Evolutionary conservation across 2,113 vertebrate species (phyloP).

Genomic region (Hippotragus niger): DNA sequence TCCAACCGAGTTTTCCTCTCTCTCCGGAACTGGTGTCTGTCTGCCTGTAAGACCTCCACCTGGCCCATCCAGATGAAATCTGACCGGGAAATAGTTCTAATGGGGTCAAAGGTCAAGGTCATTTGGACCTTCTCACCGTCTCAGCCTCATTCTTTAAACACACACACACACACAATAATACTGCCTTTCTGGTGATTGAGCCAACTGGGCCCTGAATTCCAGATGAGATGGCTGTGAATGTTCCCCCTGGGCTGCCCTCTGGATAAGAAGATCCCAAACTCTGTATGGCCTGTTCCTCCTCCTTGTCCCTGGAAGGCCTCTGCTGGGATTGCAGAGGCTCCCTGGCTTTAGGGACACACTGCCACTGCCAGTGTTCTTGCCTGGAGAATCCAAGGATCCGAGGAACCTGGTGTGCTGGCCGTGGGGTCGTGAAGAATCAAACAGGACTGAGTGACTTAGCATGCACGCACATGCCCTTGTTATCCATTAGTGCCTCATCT

Average conservation of each 20-base stretch:
- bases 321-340: accelerated
- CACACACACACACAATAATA: too few relatives aligned
- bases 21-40: neutral
- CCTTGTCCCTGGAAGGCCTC: too few relatives aligned
- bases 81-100: neutral
- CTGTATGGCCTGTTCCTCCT: neutral
- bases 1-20: neutral
- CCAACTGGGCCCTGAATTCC: too few relatives aligned
- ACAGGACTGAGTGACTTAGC: neutral
- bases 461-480: accelerated
- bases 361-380: neutral
- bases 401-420: neutral
- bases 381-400: neutral
- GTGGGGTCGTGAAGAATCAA: neutral
- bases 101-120: neutral
- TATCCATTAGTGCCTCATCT: neutral
- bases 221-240: accelerated
- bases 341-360: neutral
- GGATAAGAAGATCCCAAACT: accelerated
- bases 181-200: neutral
- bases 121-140: neutral
- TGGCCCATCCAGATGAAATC: too few relatives aligned
- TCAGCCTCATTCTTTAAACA: neutral
- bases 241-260: too few relatives aligned
- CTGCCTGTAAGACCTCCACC: neutral